Base-by-base conservation (phyloP, 1,140 invertebrate genomes). In the Sarcophaga peregrina region DNA sequence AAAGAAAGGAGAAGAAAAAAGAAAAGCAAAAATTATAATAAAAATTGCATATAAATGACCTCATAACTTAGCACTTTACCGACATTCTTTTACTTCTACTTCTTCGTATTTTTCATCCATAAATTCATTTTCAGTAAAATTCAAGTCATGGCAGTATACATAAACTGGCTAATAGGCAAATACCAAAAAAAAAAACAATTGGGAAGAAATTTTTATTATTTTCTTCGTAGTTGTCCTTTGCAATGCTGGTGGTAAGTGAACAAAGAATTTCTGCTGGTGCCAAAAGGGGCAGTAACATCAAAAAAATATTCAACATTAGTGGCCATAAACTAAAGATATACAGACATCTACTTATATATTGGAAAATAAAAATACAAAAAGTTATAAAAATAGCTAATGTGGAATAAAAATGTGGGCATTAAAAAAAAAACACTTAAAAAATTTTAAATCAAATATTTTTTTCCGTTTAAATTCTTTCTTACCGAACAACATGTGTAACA, bases 241-340 rank as follows among this genome's bases (percentile, higher is more conserved):
- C 50, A 5, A 52, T 52, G 13, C 54, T n/a, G n/a, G 13, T n/a
- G 54, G 15, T n/a, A 58, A 58, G 11, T 58, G 54, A 58, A 58
- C 25, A 37, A n/a, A 58, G 52, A 25, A 20, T 58, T 58, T 76
- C 48, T 76, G 25, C 25, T 37, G 25, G 25, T 37, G 74, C 74
- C 74, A 76, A 76, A 76, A 76, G 74, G 45, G 74, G 74, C 74
- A 76, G 74, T 76, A 76, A 48, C 74, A 76, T 76, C 45, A 76
- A 76, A 37, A 50, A 76, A 13, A 76, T 76, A 76, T 76, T 76
- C 47, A 76, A 76, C 13, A 76, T 76, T 76, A 76, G 74, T 76
- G 74, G 74, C 74, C 74, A 76, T 76, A 76, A 76, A 46, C 15
- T 76, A 75, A 6, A 20, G 45, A 76, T 6, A 68, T 68, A 68